These are phyloP conservation scores for Brachionus rubens DNA, from an alignment of 1,140 invertebrate genomes.

Conservation along the genomic window DNA sequence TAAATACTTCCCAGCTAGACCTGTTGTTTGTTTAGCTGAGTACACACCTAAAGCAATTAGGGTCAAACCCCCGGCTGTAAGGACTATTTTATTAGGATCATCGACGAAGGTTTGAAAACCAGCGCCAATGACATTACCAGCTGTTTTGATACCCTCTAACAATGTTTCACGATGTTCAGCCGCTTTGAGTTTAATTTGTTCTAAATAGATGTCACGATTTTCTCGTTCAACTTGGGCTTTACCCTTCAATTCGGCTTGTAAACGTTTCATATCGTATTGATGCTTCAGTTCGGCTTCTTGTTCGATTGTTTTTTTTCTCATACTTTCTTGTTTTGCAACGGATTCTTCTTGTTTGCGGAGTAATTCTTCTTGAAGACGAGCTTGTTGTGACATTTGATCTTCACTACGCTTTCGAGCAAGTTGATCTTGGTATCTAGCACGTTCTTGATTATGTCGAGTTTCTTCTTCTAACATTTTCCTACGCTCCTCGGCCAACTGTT, in stretches of 20 bases:
- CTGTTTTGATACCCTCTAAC: slow-evolving; percentile 91
- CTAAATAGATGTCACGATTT: slow-evolving; percentile 89
- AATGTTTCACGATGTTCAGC: slow-evolving; percentile 84
- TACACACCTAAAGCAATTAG: slow-evolving; percentile 88
- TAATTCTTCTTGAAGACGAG: slow-evolving; percentile 84
- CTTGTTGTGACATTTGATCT: slow-evolving; percentile 84
- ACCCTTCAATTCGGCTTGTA: slow-evolving; percentile 80
- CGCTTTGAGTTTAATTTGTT: slow-evolving; percentile 83
- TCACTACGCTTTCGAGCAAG: slow-evolving; percentile 90
- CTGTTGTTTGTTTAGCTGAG: slow-evolving; percentile 84
- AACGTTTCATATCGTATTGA: slow-evolving; percentile 83
- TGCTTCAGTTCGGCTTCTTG: slow-evolving; percentile 89
- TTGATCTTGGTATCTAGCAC: slow-evolving; percentile 96
- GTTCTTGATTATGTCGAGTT: slow-evolving; percentile 85
- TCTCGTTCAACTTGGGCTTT: slow-evolving; percentile 75
- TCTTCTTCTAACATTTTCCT: slow-evolving; percentile 88
- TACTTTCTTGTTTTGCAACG: slow-evolving; percentile 90
- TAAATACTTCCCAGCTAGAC: slow-evolving; percentile 73
- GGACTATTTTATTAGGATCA: slow-evolving; percentile 88
- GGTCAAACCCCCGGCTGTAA: slow-evolving; percentile 84
- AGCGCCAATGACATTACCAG: slow-evolving; percentile 80
- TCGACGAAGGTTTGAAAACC: slow-evolving; percentile 81
- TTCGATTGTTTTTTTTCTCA: slow-evolving; percentile 84
- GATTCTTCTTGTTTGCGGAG: slow-evolving; percentile 91
- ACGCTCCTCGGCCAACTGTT: slow-evolving; percentile 82